Percentiles rank a stretch among this genome's conserved stretches.
phyloP scores from a whole-genome alignment of 2,888 invertebrate species.

The Graphium colonna region DNA sequence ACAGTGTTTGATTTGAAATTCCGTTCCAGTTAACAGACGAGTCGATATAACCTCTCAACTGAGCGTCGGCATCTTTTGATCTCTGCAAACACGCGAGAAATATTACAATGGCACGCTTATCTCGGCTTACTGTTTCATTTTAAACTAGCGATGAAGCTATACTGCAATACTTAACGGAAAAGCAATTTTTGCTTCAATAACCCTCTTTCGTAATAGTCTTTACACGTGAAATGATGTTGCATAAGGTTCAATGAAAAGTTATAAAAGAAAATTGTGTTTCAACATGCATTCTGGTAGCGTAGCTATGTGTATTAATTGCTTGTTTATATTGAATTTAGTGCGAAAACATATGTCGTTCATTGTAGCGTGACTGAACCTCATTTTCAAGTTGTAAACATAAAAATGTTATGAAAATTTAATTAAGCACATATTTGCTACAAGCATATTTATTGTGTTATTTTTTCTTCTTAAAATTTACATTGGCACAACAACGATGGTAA shows the following conservation, averaged over 20 bases:
- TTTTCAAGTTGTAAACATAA: too few relatives aligned
- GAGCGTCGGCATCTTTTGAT: constrained; percentile 9
- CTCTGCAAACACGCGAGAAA: constrained; percentile 12
- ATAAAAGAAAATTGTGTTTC: neutral
- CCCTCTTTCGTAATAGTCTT: neutral
- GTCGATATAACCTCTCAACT: neutral
- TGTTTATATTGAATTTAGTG: too few relatives aligned
- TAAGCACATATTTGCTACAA: too few relatives aligned
- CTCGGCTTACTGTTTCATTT: constrained; percentile 15
- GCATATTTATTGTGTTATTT: too few relatives aligned
- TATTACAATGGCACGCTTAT: constrained; percentile 14
- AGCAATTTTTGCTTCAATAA: neutral
- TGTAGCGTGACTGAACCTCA: too few relatives aligned
- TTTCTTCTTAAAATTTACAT: too few relatives aligned
- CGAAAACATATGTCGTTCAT: too few relatives aligned
- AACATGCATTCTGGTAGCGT: too few relatives aligned
- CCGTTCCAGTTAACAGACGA: constrained; percentile 7
- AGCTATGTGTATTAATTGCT: too few relatives aligned
- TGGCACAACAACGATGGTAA: too few relatives aligned
- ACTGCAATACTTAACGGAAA: neutral
- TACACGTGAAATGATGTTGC: neutral
- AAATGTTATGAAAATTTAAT: too few relatives aligned
- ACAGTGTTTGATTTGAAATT: neutral
- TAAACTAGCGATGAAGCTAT: constrained; percentile 3
- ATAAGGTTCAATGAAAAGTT: neutral